Conservation (phyloP, 2,888 invertebrate species). For the Entomobrya proxima region DNA sequence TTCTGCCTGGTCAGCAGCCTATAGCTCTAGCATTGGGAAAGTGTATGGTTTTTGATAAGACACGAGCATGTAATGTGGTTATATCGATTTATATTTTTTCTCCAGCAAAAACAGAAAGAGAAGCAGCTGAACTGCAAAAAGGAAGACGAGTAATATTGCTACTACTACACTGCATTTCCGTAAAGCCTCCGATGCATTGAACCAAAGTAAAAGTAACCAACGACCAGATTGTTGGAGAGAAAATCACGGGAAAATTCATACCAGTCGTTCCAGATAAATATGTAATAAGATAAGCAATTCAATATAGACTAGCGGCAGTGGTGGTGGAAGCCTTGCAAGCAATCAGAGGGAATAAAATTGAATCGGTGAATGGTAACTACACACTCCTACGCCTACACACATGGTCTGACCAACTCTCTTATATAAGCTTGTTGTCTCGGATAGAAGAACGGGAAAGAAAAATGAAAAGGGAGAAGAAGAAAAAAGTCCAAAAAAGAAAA, state of each 20-base stretch:
- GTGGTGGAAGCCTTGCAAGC: conserved; percentile 11
- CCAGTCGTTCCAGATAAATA: conserved; percentile 37
- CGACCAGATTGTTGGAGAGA: no score
- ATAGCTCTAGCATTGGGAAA: neutral
- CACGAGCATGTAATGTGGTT: conserved; percentile 3
- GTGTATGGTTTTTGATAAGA: neutral
- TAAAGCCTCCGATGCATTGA: neutral
- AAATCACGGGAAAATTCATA: conserved; percentile 28
- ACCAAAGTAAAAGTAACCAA: neutral
- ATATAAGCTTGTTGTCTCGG: neutral
- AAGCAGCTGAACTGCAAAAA: conserved; percentile 3
- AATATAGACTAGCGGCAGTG: conserved; percentile 10
- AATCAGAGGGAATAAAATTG: conserved; percentile 44
- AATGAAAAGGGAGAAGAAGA: conserved; percentile 17
- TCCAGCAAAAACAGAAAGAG: neutral
- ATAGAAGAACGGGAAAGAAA: neutral
- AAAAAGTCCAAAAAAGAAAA: neutral
- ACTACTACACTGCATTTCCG: neutral
- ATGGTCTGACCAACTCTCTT: neutral
- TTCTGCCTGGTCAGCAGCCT: conserved; percentile 8
- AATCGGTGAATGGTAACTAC: conserved; percentile 31
- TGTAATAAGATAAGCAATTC: conserved; percentile 48
- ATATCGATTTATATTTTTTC: conserved; percentile 26
- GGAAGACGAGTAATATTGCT: neutral
- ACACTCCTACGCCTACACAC: neutral